Evolutionary conservation across 1,140 invertebrate genomes (phyloP).

Genomic region (Linepithema humile): DNA sequence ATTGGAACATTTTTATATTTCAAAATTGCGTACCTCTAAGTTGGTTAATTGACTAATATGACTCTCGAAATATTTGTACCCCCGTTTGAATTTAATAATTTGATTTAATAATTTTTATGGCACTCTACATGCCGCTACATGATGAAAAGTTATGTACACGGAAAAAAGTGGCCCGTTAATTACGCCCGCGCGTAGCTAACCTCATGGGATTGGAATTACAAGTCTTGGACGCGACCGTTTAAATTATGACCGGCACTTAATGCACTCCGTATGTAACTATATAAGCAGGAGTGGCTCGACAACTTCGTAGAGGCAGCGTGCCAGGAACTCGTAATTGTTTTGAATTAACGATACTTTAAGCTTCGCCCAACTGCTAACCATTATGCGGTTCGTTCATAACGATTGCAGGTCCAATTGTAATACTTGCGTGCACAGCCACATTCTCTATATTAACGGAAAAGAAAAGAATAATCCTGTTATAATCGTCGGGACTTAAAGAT

Average conservation of each 20-base stretch:
- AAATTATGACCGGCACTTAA: conserved; percentile 68
- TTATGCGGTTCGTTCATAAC: conserved; percentile 28
- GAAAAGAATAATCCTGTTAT: neutral
- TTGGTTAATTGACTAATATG: neutral
- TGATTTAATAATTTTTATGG: too few species aligned
- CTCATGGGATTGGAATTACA: conserved; percentile 47
- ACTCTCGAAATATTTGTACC: neutral
- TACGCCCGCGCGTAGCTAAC: neutral
- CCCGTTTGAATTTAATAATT: neutral
- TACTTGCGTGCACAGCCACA: neutral
- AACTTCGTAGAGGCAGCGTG: conserved; percentile 67
- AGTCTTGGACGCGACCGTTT: conserved; percentile 60
- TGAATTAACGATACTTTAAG: conserved; percentile 75
- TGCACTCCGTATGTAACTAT: conserved; percentile 63
- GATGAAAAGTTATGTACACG: neutral
- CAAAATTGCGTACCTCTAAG: neutral
- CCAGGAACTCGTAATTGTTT: conserved; percentile 75
- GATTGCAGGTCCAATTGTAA: conserved; percentile 18
- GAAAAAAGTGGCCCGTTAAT: conserved; percentile 35
- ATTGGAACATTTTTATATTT: neutral
- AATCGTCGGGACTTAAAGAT: neutral
- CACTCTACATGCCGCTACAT: neutral
- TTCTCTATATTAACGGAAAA: neutral
- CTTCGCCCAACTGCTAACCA: conserved; percentile 37
- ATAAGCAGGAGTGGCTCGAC: conserved; percentile 64